Conservation (phyloP, 1,140 invertebrate species). For the Dinothrombium tinctorium region DNA sequence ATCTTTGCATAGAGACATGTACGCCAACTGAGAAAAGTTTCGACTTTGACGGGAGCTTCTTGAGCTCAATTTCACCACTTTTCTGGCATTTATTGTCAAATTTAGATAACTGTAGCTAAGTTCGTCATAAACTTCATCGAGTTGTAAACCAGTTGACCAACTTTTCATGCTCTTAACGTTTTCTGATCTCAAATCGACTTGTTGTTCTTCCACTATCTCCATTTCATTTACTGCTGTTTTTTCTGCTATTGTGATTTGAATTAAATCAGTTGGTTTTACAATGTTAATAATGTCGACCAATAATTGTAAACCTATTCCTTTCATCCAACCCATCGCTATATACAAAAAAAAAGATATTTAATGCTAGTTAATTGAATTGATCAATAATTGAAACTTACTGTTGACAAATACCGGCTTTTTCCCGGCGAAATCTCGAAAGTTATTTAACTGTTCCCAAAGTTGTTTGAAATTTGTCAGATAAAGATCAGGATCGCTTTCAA, state of each 20-base stretch:
- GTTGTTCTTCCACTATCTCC: not conserved
- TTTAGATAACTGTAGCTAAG: not conserved
- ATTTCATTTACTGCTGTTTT: slow-evolving; percentile 1
- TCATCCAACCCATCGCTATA: slow-evolving; percentile 12
- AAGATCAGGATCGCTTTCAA: not conserved
- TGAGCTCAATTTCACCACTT: too few relatives aligned
- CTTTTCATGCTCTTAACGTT: not conserved
- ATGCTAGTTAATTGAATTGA: too few relatives aligned
- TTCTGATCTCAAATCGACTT: not conserved
- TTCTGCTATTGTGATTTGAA: slow-evolving; percentile 7
- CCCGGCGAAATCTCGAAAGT: not conserved
- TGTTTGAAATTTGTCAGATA: not conserved
- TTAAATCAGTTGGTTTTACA: slow-evolving; percentile 6
- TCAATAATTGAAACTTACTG: slow-evolving; percentile 6
- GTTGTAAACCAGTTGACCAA: too few relatives aligned
- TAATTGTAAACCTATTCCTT: slow-evolving; percentile 8
- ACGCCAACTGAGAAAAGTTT: slow-evolving; percentile 4
- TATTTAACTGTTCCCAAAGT: not conserved
- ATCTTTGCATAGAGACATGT: not conserved
- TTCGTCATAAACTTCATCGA: not conserved
- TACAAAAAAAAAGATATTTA: too few relatives aligned
- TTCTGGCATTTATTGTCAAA: too few relatives aligned
- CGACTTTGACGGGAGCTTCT: too few relatives aligned
- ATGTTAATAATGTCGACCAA: slow-evolving; percentile 8
- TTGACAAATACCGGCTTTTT: slow-evolving; percentile 2